phyloP scores from a whole-genome alignment of 2,113 vertebrate genomes.

The Phainopepla nitens region DNA sequence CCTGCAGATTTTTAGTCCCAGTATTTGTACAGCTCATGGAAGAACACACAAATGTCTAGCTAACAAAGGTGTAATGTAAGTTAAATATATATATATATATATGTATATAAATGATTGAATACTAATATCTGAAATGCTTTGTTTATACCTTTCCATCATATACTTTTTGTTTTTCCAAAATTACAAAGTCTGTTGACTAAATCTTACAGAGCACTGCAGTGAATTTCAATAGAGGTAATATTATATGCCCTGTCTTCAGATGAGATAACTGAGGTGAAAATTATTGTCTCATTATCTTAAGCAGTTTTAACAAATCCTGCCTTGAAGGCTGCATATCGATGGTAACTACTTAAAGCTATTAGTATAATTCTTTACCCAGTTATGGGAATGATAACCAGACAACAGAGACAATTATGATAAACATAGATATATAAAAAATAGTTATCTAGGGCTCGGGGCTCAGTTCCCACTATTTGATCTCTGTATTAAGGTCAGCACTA shows the following conservation, averaged over 20 bases:
- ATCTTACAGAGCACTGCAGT: neutral
- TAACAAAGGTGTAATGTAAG: neutral
- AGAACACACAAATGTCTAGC: neutral
- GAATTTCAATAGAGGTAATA: neutral
- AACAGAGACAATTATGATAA: neutral
- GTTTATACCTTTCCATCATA: neutral
- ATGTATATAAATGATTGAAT: no score
- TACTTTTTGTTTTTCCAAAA: neutral
- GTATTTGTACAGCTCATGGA: neutral
- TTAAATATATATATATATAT: neutral
- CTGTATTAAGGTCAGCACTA: neutral
- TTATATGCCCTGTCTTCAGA: neutral
- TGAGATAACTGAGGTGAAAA: neutral
- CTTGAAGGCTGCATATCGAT: neutral
- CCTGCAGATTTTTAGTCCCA: neutral
- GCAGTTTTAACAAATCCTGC: neutral
- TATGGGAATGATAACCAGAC: neutral
- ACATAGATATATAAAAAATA: neutral
- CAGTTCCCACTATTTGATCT: neutral
- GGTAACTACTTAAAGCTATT: neutral
- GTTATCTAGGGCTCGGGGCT: neutral
- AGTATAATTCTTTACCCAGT: neutral
- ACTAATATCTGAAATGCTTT: neutral
- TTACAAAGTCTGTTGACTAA: neutral
- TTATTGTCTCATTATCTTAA: neutral